Evolutionary conservation across 2,797 vertebrate species (phyloP), one percentile per base, ranked within the genome.

Genomic region (Danio tinwini): DNA sequence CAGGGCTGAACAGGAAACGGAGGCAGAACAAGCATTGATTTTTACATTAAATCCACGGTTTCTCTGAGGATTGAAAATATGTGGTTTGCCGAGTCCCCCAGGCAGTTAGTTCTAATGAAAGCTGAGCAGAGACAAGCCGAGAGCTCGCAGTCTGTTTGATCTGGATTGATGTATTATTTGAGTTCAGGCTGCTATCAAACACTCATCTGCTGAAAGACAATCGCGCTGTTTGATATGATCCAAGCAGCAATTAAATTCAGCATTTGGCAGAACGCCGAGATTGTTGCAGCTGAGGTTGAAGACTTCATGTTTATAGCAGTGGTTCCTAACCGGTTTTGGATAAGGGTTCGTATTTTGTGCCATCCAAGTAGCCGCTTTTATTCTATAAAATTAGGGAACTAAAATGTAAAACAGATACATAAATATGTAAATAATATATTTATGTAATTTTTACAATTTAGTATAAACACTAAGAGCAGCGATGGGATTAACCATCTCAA

Each of bases 131-230:
- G 76, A 71, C 76, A 70, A 71, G 67, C 67, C 14, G 67, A 63
- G 56, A 78, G 69, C 69, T 73, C 42, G 8, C 49, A 73, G 78
- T 47, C 69, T 65, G 69, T 80, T 80, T 80, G 78, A 80, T 80
- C 69, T 73, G 61, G 69, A 80, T 65, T 73, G 78, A 80, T 80
- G 78, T 73, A 56, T 80, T 80, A 72, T 80, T 65, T 72, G 59
- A 80, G 50, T 80, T 80, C 78, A 80, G 44, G 50, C 69, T 80
- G 59, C 69, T 80, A 80, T 80, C 69, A 80, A 80, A 80, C 13
- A 50, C n/a, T 80, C 61, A 80, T 80, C 69, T 80, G 69, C 56
- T 78, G 19, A 65, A 64, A 80, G 69, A 73, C 78, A 80, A 80
- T 80, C n/a, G 21, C n/a, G 69, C 50, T 49, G 70, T 49, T 73